Percentiles rank a stretch among this genome's conserved stretches.
phyloP scores from a whole-genome alignment of 2,113 vertebrate species.

The Notiomystis cincta region DNA sequence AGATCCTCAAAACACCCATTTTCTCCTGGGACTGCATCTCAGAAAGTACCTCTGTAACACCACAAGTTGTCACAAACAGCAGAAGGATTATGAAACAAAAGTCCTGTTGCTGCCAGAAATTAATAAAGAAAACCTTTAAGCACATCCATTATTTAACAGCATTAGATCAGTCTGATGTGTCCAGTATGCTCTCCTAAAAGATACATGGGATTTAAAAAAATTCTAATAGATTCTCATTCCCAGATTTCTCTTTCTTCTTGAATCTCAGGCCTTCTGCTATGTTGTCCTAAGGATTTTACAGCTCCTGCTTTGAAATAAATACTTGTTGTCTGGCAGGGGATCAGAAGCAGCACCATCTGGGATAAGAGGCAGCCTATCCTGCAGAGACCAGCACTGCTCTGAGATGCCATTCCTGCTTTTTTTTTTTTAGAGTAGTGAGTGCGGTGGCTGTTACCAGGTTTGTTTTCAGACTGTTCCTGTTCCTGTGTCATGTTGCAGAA shows the following conservation, averaged over 20 bases:
- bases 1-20: background rate
- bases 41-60: background rate
- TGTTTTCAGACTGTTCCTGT: background rate
- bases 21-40: background rate
- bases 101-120: background rate
- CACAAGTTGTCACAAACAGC: background rate
- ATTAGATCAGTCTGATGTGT: background rate
- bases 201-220: fast-evolving
- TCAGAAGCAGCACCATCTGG: background rate
- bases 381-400: background rate
- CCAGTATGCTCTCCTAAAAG: background rate
- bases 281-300: background rate
- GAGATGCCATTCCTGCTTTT: background rate
- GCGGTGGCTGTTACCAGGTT: background rate
- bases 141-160: background rate
- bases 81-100: background rate
- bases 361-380: background rate
- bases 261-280: background rate
- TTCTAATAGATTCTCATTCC: background rate
- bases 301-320: background rate
- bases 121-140: background rate
- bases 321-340: background rate
- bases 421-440: background rate
- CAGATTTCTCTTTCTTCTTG: background rate
- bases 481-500: background rate